Evolutionary conservation across 2,888 invertebrate genomes (phyloP).

Genomic region (Aromia moschata): DNA sequence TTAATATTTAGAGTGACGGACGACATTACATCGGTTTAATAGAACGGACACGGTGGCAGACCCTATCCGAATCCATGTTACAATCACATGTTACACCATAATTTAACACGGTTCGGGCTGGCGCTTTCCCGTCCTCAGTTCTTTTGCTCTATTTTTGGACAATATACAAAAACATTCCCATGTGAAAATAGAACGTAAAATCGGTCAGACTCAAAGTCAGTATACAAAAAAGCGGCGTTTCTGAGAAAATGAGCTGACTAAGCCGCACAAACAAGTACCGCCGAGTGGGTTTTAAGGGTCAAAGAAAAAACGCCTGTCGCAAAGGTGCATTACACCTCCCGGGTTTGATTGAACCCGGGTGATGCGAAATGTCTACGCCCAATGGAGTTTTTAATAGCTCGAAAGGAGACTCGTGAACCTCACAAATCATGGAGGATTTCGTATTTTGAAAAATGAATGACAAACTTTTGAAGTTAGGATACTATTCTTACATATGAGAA

Average conservation of each 20-base stretch:
- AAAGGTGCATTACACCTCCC: background rate
- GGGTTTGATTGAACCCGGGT: background rate
- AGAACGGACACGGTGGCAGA: background rate
- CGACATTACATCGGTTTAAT: background rate
- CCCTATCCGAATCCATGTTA: background rate
- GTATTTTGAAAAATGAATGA: too few relatives aligned
- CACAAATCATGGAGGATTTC: too few relatives aligned
- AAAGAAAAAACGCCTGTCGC: background rate
- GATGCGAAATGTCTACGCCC: too few relatives aligned
- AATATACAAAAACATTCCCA: background rate
- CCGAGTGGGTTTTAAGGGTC: conserved; percentile 11
- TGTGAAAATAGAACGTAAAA: conserved; percentile 1
- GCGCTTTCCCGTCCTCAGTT: background rate
- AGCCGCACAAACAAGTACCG: conserved; percentile 3
- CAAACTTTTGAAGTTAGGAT: too few relatives aligned
- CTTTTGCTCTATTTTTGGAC: background rate
- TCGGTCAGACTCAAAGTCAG: background rate
- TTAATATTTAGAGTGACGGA: too few relatives aligned
- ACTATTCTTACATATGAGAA: too few relatives aligned
- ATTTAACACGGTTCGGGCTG: background rate
- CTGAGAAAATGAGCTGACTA: conserved; percentile 4
- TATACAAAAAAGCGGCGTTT: conserved; percentile 10
- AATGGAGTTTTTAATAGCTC: background rate
- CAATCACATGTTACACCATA: background rate
- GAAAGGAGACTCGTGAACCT: background rate